phyloP scores from a whole-genome alignment of 2,113 vertebrate genomes.

The Tapirus terrestris region DNA sequence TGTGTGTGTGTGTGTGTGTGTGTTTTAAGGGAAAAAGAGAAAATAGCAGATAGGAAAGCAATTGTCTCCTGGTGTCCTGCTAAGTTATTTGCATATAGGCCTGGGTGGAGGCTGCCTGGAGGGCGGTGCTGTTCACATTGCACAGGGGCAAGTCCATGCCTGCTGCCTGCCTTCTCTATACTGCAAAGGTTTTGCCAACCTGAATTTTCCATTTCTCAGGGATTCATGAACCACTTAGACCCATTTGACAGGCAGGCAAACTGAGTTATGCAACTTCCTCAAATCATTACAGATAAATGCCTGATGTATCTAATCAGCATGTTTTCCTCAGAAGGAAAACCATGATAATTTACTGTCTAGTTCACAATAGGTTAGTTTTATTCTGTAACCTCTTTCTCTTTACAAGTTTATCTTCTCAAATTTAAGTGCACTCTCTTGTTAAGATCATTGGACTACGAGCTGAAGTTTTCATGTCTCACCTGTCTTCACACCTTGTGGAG shows the following conservation, averaged over 20 bases:
- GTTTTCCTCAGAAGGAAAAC: background rate
- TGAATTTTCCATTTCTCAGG: background rate
- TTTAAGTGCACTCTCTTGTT: background rate
- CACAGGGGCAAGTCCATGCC: background rate
- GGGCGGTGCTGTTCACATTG: accelerated
- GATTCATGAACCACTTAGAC: background rate
- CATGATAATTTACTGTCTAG: background rate
- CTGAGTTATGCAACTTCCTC: background rate
- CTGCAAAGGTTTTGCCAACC: background rate
- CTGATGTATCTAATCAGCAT: background rate
- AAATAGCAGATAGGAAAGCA: conserved; percentile 59
- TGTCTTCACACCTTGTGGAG: background rate
- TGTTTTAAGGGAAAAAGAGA: background rate
- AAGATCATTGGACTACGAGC: background rate
- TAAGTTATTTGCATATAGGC: background rate
- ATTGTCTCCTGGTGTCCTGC: background rate
- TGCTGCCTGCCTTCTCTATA: background rate
- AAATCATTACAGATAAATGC: background rate
- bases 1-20: background rate
- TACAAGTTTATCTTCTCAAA: background rate
- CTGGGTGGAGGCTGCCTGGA: background rate
- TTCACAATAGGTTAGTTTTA: background rate
- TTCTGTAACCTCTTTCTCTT: background rate
- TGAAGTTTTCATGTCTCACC: background rate
- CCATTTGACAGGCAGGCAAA: background rate